phyloP scores from a whole-genome alignment of 2,113 vertebrate species.

The Rhinogobius similis region DNA sequence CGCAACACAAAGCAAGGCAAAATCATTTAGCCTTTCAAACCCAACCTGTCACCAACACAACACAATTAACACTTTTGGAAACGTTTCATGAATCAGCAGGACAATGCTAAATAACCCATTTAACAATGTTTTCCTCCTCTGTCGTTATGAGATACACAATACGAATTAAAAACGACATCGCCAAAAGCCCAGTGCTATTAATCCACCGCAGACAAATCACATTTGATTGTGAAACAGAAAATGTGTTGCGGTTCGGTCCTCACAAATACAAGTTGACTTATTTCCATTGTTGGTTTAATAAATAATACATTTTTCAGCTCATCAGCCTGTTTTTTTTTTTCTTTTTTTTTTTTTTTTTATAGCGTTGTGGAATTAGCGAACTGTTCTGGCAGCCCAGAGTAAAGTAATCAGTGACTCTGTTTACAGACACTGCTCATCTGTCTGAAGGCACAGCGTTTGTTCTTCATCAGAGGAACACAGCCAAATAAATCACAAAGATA shows the following conservation, averaged over 20 bases:
- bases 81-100: neutral
- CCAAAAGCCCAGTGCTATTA: neutral
- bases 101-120: neutral
- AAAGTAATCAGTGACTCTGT: slow-evolving; percentile 27
- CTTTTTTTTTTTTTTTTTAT: slow-evolving; percentile 30
- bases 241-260: slow-evolving; percentile 30
- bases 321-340: slow-evolving; percentile 51
- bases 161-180: neutral
- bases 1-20: neutral
- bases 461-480: slow-evolving; percentile 12
- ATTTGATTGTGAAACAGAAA: neutral
- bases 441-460: slow-evolving; percentile 29
- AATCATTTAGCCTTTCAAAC: neutral
- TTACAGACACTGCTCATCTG: slow-evolving; percentile 32
- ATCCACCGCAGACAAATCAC: neutral
- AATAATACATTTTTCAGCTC: slow-evolving; percentile 58
- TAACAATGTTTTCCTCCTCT: neutral
- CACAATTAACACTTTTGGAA: neutral
- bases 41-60: neutral
- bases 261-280: slow-evolving; percentile 28
- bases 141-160: neutral
- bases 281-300: slow-evolving; percentile 49
- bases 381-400: slow-evolving; percentile 28
- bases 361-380: slow-evolving; percentile 46
- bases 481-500: slow-evolving; percentile 21